phyloP scores from a whole-genome alignment of 2,113 vertebrate genomes.

The Erpornis zantholeuca region DNA sequence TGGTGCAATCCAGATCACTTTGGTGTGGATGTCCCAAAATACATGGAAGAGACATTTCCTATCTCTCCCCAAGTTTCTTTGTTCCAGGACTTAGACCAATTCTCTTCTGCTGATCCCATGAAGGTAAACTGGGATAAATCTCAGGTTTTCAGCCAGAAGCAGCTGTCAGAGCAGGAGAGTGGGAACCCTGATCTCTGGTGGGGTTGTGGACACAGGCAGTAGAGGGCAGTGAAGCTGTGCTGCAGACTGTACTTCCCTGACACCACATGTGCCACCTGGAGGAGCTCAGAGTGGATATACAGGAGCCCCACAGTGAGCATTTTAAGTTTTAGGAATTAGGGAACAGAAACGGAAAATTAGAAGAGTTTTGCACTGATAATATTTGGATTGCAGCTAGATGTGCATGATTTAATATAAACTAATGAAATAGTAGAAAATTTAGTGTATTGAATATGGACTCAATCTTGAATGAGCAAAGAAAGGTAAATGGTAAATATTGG shows the following conservation, averaged over 20 bases:
- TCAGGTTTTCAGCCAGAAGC: not conserved
- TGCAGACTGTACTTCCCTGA: not conserved
- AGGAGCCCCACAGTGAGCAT: not conserved
- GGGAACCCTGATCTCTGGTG: not conserved
- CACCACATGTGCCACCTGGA: accelerated
- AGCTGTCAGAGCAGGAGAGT: not conserved
- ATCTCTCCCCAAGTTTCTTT: not conserved
- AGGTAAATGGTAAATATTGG: not conserved
- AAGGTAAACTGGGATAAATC: not conserved
- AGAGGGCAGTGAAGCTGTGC: not conserved
- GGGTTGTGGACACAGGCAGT: too few relatives aligned
- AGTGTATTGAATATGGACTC: not conserved
- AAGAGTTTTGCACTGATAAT: not conserved
- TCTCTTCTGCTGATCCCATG: not conserved
- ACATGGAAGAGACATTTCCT: not conserved
- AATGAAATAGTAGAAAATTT: not conserved
- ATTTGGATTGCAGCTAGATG: not conserved
- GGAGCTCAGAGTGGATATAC: not conserved
- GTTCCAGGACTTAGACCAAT: not conserved
- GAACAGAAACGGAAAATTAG: not conserved
- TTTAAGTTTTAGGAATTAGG: not conserved
- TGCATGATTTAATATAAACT: not conserved
- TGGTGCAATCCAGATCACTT: not conserved
- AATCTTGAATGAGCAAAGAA: not conserved
- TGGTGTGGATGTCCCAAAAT: not conserved